Evolutionary conservation across 1,140 invertebrate species (phyloP).

Genomic region (Homalodisca vitripennis): DNA sequence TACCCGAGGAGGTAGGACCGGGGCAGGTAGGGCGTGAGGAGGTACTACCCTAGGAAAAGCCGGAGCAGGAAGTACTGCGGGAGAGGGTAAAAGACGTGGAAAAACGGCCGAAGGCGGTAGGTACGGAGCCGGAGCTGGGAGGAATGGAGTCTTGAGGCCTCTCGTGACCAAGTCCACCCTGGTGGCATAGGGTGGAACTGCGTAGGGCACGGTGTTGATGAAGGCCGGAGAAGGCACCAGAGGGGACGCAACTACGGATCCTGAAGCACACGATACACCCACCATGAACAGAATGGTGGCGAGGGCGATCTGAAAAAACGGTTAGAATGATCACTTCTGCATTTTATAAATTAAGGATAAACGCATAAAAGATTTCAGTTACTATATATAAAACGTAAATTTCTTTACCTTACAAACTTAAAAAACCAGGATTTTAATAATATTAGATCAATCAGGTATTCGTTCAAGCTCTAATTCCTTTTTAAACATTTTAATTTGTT

Average conservation of each 20-base stretch:
- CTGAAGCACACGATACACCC: background rate
- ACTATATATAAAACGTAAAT: too few relatives aligned
- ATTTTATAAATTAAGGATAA: too few relatives aligned
- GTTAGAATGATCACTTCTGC: too few relatives aligned
- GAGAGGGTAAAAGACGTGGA: slow-evolving; percentile 34
- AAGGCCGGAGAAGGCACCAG: background rate
- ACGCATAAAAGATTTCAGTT: too few relatives aligned
- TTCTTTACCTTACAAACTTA: too few relatives aligned
- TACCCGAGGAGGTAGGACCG: slow-evolving; percentile 30
- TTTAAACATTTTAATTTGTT: too few relatives aligned
- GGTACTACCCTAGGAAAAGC: slow-evolving; percentile 32
- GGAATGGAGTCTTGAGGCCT: slow-evolving; percentile 37
- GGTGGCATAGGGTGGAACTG: slow-evolving; percentile 1
- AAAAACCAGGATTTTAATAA: too few relatives aligned
- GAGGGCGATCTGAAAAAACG: too few relatives aligned
- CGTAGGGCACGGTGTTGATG: slow-evolving; percentile 6
- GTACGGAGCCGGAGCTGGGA: background rate
- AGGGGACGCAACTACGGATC: background rate
- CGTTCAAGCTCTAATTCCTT: too few relatives aligned
- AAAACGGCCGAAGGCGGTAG: slow-evolving; percentile 29
- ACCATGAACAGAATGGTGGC: background rate
- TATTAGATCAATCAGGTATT: too few relatives aligned
- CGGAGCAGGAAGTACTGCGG: slow-evolving; percentile 40
- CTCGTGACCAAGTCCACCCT: slow-evolving; percentile 45
- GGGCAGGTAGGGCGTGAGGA: background rate